These are phyloP conservation scores for Rhipidura dahli DNA, from an alignment of 2,113 vertebrate genomes.

Conservation along the genomic window DNA sequence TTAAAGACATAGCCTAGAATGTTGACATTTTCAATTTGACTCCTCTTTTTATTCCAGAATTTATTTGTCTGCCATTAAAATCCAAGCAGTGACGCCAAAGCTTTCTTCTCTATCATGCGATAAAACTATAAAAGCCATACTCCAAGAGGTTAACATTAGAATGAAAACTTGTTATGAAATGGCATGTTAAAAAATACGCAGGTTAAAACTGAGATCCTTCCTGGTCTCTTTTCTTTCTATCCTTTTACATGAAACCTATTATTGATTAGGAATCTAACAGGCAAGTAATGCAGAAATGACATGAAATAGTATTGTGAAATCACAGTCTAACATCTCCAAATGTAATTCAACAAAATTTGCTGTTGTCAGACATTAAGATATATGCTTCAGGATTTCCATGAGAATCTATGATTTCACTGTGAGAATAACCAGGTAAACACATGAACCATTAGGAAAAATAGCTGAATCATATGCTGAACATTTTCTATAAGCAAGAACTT, in stretches of 20 bases:
- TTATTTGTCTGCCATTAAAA: neutral
- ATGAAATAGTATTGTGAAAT: neutral
- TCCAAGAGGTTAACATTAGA: neutral
- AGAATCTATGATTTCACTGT: neutral
- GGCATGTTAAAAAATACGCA: neutral
- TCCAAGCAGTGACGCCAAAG: neutral
- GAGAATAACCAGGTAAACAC: neutral
- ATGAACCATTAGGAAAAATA: neutral
- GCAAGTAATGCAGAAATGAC: neutral
- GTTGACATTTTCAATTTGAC: neutral
- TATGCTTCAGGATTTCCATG: neutral
- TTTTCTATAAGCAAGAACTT: neutral
- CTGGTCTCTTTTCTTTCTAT: neutral
- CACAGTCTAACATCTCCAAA: neutral
- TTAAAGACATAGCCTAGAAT: neutral
- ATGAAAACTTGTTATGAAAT: neutral
- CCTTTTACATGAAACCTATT: neutral
- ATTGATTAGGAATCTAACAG: neutral
- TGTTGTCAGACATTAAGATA: neutral
- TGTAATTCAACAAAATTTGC: neutral
- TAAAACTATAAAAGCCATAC: neutral
- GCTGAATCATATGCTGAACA: neutral
- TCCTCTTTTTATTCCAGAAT: neutral
- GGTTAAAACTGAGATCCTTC: neutral
- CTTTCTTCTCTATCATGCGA: neutral